phyloP scores from a whole-genome alignment of 2,113 vertebrate species.

The Prochilodus magdalenae region DNA sequence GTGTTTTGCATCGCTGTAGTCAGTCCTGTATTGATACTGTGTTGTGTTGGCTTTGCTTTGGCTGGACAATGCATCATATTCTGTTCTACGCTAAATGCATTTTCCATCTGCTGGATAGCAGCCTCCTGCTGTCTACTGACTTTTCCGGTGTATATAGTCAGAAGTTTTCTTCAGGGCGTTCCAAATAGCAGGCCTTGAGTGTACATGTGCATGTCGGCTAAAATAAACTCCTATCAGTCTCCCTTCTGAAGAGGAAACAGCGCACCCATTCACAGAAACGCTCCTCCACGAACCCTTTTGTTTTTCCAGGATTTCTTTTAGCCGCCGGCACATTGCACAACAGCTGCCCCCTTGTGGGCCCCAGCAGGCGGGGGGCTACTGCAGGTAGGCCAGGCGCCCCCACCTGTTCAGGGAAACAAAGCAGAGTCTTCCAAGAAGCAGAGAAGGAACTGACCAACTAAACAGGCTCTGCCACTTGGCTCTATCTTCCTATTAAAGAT shows the following conservation, averaged over 20 bases:
- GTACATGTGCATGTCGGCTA: neutral
- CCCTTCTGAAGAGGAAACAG: neutral
- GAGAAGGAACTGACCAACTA: slow-evolving; percentile 43
- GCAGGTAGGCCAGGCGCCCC: slow-evolving; percentile 16
- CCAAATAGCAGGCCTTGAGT: neutral
- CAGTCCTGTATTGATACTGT: too few species aligned
- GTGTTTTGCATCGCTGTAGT: too few species aligned
- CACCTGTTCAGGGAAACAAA: slow-evolving; percentile 19
- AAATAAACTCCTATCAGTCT: neutral
- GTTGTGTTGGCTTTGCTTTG: too few species aligned
- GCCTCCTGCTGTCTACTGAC: neutral
- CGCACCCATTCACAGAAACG: neutral
- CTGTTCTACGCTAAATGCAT: neutral
- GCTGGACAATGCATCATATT: neutral
- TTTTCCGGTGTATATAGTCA: neutral
- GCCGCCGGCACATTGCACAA: slow-evolving; percentile 11
- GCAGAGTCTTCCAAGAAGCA: slow-evolving; percentile 44
- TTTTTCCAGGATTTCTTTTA: slow-evolving; percentile 24
- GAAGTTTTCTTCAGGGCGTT: neutral
- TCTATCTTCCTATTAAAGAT: slow-evolving; percentile 50
- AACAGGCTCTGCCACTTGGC: slow-evolving; percentile 21
- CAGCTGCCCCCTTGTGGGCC: slow-evolving; percentile 33
- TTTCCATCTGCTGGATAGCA: too few species aligned
- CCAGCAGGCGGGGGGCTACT: neutral
- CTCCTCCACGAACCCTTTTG: slow-evolving; percentile 4